Evolutionary conservation across 2,797 vertebrate genomes (phyloP).

Genomic region (Enteromius thamalakanensis): DNA sequence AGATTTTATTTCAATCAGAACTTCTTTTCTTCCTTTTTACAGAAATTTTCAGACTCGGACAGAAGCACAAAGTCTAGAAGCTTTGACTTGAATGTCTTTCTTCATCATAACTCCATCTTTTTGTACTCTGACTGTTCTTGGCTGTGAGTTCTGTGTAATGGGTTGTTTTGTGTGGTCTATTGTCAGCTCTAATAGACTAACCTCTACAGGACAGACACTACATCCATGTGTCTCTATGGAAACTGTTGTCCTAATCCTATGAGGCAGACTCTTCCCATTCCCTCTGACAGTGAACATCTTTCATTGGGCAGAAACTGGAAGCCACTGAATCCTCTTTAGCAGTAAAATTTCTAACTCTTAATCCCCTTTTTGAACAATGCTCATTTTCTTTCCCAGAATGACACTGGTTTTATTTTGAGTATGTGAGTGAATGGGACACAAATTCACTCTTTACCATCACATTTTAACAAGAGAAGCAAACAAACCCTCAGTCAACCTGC

Average conservation of each 20-base stretch:
- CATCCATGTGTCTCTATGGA: slow-evolving; percentile 40
- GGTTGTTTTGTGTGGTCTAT: slow-evolving; percentile 13
- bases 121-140: not conserved
- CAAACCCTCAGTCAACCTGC: not conserved
- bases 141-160: slow-evolving; percentile 10
- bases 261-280: slow-evolving; percentile 9
- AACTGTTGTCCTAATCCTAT: slow-evolving; percentile 15
- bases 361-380: not conserved
- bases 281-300: slow-evolving; percentile 19
- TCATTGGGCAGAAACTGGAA: not conserved
- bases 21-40: not conserved
- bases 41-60: not conserved
- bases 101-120: not conserved
- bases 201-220: slow-evolving; percentile 17
- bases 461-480: slow-evolving; percentile 3
- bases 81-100: not conserved
- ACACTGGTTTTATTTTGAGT: not conserved
- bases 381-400: not conserved
- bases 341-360: slow-evolving; percentile 7
- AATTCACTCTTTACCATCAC: not conserved
- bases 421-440: too few species aligned
- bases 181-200: slow-evolving; percentile 16
- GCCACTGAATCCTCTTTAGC: slow-evolving; percentile 12
- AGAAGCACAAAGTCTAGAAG: not conserved
- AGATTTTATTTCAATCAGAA: not conserved